A percentile compares a stretch with the other conserved stretches of the same genome.
phyloP scores from a whole-genome alignment of 2,113 vertebrate genomes.

The Tachycineta bicolor region DNA sequence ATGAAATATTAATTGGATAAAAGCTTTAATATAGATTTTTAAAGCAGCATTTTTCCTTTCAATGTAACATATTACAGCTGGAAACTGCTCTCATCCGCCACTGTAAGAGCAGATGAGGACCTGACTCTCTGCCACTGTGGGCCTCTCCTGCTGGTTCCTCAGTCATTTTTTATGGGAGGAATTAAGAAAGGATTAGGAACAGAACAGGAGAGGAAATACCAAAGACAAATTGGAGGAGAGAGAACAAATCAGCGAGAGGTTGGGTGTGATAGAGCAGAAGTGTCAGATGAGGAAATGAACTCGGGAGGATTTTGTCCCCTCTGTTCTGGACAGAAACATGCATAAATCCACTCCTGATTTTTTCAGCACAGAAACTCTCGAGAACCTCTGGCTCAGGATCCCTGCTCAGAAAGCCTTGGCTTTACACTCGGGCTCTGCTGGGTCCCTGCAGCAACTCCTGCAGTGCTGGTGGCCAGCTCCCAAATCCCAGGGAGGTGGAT shows the following conservation, averaged over 20 bases:
- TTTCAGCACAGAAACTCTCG: background rate
- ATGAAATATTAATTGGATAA: conserved; percentile 62
- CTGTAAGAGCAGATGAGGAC: background rate
- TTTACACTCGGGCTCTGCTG: background rate
- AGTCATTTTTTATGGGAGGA: background rate
- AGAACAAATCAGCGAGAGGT: background rate
- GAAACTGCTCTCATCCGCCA: background rate
- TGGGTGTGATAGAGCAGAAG: background rate
- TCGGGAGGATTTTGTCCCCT: background rate
- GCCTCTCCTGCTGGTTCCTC: background rate
- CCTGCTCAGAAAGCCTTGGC: background rate
- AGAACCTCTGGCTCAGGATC: background rate
- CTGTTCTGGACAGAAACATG: background rate
- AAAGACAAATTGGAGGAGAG: background rate
- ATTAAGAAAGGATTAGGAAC: background rate
- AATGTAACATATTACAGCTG: background rate
- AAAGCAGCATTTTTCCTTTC: background rate
- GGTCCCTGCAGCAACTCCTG: background rate
- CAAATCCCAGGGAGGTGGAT: accelerated
- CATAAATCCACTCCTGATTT: background rate
- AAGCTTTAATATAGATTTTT: conserved; percentile 39
- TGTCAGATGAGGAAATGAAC: background rate
- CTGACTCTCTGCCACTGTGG: background rate
- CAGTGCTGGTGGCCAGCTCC: accelerated
- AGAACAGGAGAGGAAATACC: background rate